A percentile compares a stretch with the other conserved stretches of the same genome.
These are phyloP conservation scores for Oncopodura yosiiana DNA, from an alignment of 1,140 invertebrate species.

Conservation along the genomic window DNA sequence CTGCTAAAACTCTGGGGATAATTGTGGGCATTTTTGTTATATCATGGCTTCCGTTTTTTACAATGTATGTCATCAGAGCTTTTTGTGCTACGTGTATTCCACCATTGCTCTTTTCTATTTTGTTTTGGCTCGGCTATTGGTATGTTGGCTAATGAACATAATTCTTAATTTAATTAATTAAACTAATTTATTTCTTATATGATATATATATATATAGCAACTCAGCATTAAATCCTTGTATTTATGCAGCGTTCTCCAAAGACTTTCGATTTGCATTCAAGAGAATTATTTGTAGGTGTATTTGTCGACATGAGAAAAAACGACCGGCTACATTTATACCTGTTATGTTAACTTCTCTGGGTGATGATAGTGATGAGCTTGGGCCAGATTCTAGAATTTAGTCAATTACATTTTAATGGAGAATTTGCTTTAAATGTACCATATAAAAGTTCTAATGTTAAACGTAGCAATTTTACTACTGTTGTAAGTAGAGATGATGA, in stretches of 20 bases:
- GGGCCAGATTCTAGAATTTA: too few relatives aligned
- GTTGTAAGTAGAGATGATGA: too few relatives aligned
- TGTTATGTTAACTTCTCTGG: constrained; percentile 37
- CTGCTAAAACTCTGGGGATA: constrained; percentile 84
- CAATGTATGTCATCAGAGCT: constrained; percentile 74
- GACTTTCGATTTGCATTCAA: constrained; percentile 88
- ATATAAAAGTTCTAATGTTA: too few relatives aligned
- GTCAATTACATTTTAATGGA: too few relatives aligned
- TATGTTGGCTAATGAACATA: too few relatives aligned
- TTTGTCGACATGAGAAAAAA: constrained; percentile 46
- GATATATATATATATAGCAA: too few relatives aligned
- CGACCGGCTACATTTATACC: constrained; percentile 34
- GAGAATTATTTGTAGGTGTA: constrained; percentile 73
- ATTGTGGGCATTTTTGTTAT: constrained; percentile 90
- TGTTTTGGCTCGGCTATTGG: constrained; percentile 96
- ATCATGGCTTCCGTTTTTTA: constrained; percentile 90
- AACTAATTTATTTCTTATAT: too few relatives aligned
- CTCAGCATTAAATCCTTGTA: constrained; percentile 41
- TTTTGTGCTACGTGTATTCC: constrained; percentile 72
- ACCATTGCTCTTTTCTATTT: constrained; percentile 70
- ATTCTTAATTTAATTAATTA: too few relatives aligned
- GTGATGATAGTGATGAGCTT: constrained; percentile 38
- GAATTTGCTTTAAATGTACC: too few relatives aligned
- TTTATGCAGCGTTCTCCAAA: constrained; percentile 56
- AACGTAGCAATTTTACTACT: too few relatives aligned